phyloP scores from a whole-genome alignment of 2,888 invertebrate genomes.

The Dorcus parallelipipedus region DNA sequence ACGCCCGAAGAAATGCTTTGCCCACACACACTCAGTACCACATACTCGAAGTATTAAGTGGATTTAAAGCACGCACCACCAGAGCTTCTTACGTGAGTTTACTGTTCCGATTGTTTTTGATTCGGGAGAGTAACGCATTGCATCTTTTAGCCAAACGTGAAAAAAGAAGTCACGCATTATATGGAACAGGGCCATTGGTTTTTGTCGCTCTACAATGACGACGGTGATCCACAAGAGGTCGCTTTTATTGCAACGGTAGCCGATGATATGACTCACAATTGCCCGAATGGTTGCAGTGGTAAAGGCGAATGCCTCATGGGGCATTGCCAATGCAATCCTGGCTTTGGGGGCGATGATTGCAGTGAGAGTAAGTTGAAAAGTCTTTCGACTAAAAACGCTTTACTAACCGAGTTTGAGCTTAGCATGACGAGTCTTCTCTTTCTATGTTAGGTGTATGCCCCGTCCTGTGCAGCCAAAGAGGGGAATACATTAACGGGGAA shows the following conservation, averaged over 20 bases:
- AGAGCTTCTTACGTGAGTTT: constrained; percentile 82
- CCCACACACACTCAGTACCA: constrained; percentile 97
- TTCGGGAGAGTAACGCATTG: not conserved
- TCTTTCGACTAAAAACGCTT: constrained; percentile 1
- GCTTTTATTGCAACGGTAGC: constrained; percentile 80
- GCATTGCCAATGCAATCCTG: constrained; percentile 93
- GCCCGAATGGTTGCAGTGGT: constrained; percentile 93
- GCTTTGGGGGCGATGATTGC: constrained; percentile 95
- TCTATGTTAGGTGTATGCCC: constrained; percentile 80
- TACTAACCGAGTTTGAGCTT: constrained; percentile 21
- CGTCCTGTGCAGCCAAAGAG: constrained; percentile 93
- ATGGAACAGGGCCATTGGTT: constrained; percentile 98
- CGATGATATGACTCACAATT: constrained; percentile 91
- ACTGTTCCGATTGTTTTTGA: not conserved
- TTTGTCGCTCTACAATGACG: constrained; percentile 92
- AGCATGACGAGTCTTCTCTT: constrained; percentile 30
- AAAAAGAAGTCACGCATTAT: constrained; percentile 90
- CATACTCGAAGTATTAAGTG: constrained; percentile 88
- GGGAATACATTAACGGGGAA: constrained; percentile 93
- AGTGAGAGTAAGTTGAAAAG: constrained; percentile 76
- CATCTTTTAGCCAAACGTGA: constrained; percentile 69
- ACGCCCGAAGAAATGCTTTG: constrained; percentile 88
- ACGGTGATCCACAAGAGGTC: constrained; percentile 84
- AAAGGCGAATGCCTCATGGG: constrained; percentile 95
- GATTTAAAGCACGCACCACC: constrained; percentile 81